Evolutionary conservation across 2,113 vertebrate genomes (phyloP).

Genomic region (Centropus unirufus): DNA sequence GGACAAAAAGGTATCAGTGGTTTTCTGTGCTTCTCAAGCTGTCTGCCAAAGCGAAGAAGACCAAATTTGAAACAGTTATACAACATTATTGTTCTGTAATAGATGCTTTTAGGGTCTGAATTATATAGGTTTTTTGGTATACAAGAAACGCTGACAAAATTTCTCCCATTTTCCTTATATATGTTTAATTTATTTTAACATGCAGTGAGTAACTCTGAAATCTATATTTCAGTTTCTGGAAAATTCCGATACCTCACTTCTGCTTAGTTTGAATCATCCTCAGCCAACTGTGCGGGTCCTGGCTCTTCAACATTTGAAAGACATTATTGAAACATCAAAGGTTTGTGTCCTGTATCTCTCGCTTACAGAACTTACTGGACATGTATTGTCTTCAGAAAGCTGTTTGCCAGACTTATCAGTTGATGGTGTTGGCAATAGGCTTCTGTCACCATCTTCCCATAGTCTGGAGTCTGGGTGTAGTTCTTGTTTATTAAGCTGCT

Average conservation of each 20-base stretch:
- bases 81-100: background rate
- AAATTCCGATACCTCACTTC: conserved; percentile 88
- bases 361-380: background rate
- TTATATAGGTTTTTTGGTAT: background rate
- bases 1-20: background rate
- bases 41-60: background rate
- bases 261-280: conserved; percentile 94
- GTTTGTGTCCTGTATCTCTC: conserved; percentile 71
- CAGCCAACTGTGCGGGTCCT: conserved; percentile 84
- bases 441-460: background rate
- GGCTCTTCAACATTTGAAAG: conserved; percentile 87
- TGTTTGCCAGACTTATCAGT: background rate
- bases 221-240: conserved; percentile 82
- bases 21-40: conserved; percentile 11
- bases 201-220: conserved; percentile 16
- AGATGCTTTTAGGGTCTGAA: background rate
- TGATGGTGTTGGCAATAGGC: background rate
- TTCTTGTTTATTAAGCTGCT: background rate
- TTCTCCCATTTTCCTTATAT: background rate
- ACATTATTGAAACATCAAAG: conserved; percentile 78
- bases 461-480: background rate
- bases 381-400: background rate
- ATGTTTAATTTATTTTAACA: background rate
- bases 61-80: background rate
- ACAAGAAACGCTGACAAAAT: background rate